Conservation (phyloP, 2,888 invertebrate genomes). For the Stenichneumon culpator region DNA sequence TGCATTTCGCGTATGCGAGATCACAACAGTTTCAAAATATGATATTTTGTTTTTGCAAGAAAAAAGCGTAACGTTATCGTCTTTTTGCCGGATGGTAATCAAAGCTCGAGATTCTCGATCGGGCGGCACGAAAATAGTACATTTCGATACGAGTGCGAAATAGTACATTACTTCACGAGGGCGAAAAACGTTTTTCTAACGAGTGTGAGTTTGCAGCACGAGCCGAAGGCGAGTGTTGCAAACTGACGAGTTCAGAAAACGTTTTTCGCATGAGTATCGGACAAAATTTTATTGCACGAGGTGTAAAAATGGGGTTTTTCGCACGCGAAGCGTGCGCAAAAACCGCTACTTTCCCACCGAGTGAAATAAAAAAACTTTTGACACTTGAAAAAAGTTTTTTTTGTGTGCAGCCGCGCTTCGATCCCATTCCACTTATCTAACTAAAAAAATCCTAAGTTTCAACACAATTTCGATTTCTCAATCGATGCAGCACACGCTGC, state of each 20-base stretch:
- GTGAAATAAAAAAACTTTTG: neutral
- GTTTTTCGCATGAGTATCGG: too few relatives aligned
- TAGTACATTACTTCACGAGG: too few relatives aligned
- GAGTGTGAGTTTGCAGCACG: too few relatives aligned
- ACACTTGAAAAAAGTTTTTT: neutral
- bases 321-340: too few relatives aligned
- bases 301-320: too few relatives aligned
- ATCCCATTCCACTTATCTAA: neutral
- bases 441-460: neutral
- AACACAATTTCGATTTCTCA: neutral
- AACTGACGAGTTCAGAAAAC: too few relatives aligned
- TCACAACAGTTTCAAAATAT: neutral
- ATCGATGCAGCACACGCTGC: neutral
- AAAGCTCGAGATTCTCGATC: neutral
- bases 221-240: too few relatives aligned
- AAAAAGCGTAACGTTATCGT: neutral
- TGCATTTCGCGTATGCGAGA: neutral
- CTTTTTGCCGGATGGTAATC: neutral
- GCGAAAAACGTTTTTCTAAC: too few relatives aligned
- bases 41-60: neutral
- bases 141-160: too few relatives aligned
- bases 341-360: too few relatives aligned
- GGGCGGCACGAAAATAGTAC: neutral
- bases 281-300: too few relatives aligned
- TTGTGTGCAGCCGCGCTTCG: neutral